These are phyloP conservation scores for Trichogramma dendrolimi DNA, from an alignment of 2,888 invertebrate genomes.

Conservation along the genomic window DNA sequence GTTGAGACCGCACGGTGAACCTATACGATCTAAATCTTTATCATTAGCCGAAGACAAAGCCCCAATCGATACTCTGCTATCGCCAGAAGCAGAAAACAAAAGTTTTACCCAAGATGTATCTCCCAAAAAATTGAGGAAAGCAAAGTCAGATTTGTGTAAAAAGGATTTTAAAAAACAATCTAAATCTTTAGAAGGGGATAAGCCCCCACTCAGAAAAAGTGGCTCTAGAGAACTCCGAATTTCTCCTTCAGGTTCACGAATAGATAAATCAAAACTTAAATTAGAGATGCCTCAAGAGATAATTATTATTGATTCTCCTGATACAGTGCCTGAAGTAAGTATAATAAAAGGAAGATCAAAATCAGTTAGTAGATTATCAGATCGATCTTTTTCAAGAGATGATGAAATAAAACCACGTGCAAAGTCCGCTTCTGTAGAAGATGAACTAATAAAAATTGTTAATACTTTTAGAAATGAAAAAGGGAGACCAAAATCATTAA, in stretches of 20 bases:
- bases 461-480: constrained; percentile 39
- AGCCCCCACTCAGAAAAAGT: constrained; percentile 46
- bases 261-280: constrained; percentile 49
- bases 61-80: constrained; percentile 48
- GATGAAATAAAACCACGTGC: constrained; percentile 40
- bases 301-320: constrained; percentile 50
- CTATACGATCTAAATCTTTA: constrained; percentile 47
- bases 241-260: constrained; percentile 42
- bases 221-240: constrained; percentile 43
- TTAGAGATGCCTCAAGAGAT: constrained; percentile 50
- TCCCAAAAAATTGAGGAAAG: constrained; percentile 42
- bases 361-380: constrained; percentile 44
- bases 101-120: constrained; percentile 47
- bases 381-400: constrained; percentile 45
- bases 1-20: constrained; percentile 47
- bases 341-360: constrained; percentile 50
- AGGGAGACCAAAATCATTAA: constrained; percentile 46
- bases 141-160: constrained; percentile 42
- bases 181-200: constrained; percentile 49
- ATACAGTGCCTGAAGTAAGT: constrained; percentile 46
- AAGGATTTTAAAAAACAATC: constrained; percentile 51
- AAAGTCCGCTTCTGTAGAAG: constrained; percentile 49
- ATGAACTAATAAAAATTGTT: constrained; percentile 44
- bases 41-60: constrained; percentile 50
- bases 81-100: constrained; percentile 49